These are phyloP conservation scores for Mallotus villosus DNA, from an alignment of 2,797 vertebrate species.

Conservation along the genomic window DNA sequence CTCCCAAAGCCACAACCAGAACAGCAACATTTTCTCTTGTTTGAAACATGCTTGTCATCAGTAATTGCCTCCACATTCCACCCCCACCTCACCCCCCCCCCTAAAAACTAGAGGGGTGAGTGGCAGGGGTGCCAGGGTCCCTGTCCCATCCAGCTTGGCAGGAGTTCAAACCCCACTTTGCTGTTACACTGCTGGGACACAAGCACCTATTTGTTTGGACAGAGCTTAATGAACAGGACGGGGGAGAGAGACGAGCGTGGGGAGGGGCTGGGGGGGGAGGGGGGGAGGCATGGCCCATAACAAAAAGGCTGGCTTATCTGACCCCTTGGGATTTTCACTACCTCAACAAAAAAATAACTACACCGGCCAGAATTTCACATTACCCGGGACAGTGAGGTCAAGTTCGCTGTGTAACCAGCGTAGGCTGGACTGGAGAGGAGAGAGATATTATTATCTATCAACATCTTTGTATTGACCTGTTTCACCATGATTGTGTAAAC, in stretches of 20 bases:
- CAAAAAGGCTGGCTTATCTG: slow-evolving; percentile 33
- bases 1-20: slow-evolving; percentile 7
- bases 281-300: slow-evolving; percentile 1
- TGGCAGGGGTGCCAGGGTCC: slow-evolving; percentile 26
- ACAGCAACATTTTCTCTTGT: slow-evolving; percentile 16
- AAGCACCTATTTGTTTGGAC: slow-evolving; percentile 43
- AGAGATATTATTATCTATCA: background rate
- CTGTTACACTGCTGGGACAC: slow-evolving; percentile 35
- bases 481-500: background rate
- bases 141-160: slow-evolving; percentile 31
- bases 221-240: slow-evolving; percentile 30
- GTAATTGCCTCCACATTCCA: slow-evolving; percentile 34
- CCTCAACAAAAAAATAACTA: slow-evolving; percentile 25
- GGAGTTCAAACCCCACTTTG: slow-evolving; percentile 38
- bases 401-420: background rate
- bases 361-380: slow-evolving; percentile 4
- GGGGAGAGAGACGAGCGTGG: slow-evolving; percentile 8
- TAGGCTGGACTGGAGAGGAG: background rate
- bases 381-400: slow-evolving; percentile 3
- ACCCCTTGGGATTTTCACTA: slow-evolving; percentile 35
- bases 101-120: slow-evolving; percentile 27
- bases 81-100: background rate
- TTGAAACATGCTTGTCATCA: slow-evolving; percentile 29
- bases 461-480: background rate
- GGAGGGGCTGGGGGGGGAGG: background rate